phyloP scores from a whole-genome alignment of 2,113 vertebrate species.

The Amphiprion ocellaris region DNA sequence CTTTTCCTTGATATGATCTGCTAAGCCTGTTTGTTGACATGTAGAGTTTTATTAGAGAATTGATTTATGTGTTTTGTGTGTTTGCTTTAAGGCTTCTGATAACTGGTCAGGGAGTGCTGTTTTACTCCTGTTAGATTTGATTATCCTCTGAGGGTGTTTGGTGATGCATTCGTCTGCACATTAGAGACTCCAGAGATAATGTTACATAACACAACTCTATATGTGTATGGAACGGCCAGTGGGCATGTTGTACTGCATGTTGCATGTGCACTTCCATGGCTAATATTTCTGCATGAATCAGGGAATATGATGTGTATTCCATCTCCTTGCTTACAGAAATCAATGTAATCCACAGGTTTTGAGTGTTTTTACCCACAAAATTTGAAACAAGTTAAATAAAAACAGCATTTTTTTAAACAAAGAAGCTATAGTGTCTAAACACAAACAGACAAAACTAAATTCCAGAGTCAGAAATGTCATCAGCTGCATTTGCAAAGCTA shows the following conservation, averaged over 20 bases:
- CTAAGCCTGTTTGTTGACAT: constrained; percentile 3
- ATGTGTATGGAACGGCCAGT: constrained; percentile 5
- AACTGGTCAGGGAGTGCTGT: constrained; percentile 34
- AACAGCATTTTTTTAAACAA: not conserved
- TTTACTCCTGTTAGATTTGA: constrained; percentile 27
- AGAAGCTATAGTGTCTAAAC: not conserved
- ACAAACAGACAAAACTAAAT: not conserved
- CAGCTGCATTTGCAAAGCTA: not conserved
- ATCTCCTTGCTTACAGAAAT: not conserved
- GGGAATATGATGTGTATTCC: not conserved
- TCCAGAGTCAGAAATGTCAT: constrained; percentile 5
- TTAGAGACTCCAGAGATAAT: constrained; percentile 38
- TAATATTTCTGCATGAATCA: constrained; percentile 22
- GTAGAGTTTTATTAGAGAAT: constrained; percentile 2
- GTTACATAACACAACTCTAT: constrained; percentile 49
- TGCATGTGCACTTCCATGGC: constrained; percentile 1
- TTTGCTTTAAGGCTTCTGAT: constrained; percentile 35
- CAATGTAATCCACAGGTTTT: too few relatives aligned
- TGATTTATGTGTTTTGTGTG: constrained; percentile 9
- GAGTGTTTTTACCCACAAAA: too few relatives aligned
- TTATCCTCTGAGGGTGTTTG: constrained; percentile 42
- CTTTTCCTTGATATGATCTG: not conserved
- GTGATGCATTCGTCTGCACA: constrained; percentile 38
- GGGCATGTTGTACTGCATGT: not conserved
- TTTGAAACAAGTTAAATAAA: too few relatives aligned